Conservation (phyloP, 2,888 invertebrate genomes). For the Harpalus rubripes region DNA sequence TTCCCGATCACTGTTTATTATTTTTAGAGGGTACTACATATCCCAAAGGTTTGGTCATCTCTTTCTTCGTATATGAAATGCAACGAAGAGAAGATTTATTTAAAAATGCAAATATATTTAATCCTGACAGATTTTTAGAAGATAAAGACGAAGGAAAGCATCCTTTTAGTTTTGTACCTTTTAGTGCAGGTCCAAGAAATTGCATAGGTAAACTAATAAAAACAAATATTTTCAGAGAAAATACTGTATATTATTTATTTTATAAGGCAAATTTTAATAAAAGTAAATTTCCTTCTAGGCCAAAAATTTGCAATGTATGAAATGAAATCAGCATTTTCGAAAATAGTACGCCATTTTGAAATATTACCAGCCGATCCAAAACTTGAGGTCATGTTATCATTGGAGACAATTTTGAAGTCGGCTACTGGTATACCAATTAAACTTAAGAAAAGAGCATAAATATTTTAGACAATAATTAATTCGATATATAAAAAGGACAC, state of each 20-base stretch:
- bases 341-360: constrained; percentile 74
- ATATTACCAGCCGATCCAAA: constrained; percentile 73
- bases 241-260: too few relatives aligned
- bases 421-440: constrained; percentile 68
- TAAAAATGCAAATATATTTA: constrained; percentile 72
- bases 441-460: constrained; percentile 71
- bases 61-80: constrained; percentile 48
- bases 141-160: constrained; percentile 71
- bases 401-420: constrained; percentile 67
- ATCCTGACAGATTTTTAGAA: constrained; percentile 74
- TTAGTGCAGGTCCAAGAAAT: constrained; percentile 62
- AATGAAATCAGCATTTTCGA: constrained; percentile 74
- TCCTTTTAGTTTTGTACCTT: constrained; percentile 71
- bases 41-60: constrained; percentile 33
- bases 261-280: background rate
- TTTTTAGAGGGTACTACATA: constrained; percentile 61
- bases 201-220: constrained; percentile 47
- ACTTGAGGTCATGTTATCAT: constrained; percentile 71
- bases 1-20: background rate
- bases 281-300: constrained; percentile 70
- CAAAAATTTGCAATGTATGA: constrained; percentile 77
- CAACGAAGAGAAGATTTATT: constrained; percentile 60
- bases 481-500: too few relatives aligned
- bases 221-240: too few relatives aligned
- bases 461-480: background rate